phyloP scores from a whole-genome alignment of 2,113 vertebrate species.

The Rhinoderma darwinii region DNA sequence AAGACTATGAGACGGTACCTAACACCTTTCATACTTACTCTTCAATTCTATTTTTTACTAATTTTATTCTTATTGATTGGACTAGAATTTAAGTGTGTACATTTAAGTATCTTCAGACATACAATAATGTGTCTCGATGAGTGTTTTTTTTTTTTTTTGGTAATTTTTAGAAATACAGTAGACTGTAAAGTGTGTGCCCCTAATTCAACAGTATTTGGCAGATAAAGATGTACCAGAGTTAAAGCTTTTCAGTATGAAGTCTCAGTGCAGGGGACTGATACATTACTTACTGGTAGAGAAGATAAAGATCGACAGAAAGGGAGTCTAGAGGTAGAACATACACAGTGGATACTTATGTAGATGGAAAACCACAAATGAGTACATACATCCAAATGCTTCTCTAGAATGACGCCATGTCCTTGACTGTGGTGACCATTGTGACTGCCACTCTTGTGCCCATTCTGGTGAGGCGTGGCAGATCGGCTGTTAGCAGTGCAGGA shows the following conservation, averaged over 20 bases:
- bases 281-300: not conserved
- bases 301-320: not conserved
- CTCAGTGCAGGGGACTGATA: not conserved
- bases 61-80: not conserved
- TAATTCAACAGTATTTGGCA: not conserved
- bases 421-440: conserved; percentile 83
- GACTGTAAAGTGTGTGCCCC: not conserved
- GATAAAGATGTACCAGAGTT: not conserved
- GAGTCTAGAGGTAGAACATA: not conserved
- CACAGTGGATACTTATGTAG: conserved; percentile 60
- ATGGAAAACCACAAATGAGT: conserved; percentile 75
- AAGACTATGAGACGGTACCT: no score
- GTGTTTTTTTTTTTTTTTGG: not conserved
- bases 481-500: conserved; percentile 75
- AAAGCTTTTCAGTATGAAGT: not conserved
- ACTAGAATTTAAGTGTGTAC: not conserved
- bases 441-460: conserved; percentile 85
- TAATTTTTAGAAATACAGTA: not conserved
- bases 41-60: not conserved
- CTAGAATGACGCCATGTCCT: conserved; percentile 72
- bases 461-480: conserved; percentile 84
- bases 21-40: not conserved
- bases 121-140: not conserved
- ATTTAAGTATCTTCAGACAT: not conserved
- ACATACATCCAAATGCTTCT: conserved; percentile 92